Evolutionary conservation across 2,888 invertebrate genomes (phyloP).

Genomic region (Idaea aversata): DNA sequence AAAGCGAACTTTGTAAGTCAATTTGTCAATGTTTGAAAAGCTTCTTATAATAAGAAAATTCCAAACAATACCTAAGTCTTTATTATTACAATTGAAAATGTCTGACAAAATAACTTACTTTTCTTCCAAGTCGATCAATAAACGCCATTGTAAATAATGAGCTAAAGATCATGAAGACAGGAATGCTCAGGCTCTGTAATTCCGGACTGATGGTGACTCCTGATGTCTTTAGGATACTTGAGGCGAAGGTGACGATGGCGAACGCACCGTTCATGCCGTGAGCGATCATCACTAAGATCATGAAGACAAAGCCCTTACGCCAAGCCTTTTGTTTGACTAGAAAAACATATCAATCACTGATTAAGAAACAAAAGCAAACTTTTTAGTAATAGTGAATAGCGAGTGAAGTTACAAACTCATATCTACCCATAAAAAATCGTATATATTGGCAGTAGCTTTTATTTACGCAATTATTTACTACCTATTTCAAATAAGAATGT

Average conservation of each 20-base stretch:
- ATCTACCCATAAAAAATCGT: background rate
- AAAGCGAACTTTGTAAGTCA: background rate
- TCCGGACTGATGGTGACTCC: conserved; percentile 40
- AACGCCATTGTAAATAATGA: conserved; percentile 34
- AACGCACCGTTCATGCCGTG: conserved; percentile 42
- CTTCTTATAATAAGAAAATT: no score
- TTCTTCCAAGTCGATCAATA: conserved; percentile 40
- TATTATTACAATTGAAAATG: background rate
- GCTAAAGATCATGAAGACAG: conserved; percentile 41
- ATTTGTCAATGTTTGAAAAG: background rate
- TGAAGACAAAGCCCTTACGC: conserved; percentile 41
- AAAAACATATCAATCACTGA: conserved; percentile 21
- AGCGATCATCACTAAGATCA: conserved; percentile 27
- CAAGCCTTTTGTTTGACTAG: conserved; percentile 46
- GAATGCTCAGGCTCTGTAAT: conserved; percentile 43
- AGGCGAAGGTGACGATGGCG: conserved; percentile 42
- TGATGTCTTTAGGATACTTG: conserved; percentile 36
- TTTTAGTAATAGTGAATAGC: no score
- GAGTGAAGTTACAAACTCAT: background rate
- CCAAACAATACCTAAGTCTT: background rate
- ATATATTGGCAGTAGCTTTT: no score
- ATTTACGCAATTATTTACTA: no score
- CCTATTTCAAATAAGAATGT: background rate
- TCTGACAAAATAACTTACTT: conserved; percentile 22
- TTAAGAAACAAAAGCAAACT: background rate